These are phyloP conservation scores for Morpho helenor DNA, from an alignment of 2,888 invertebrate genomes.

Conservation along the genomic window DNA sequence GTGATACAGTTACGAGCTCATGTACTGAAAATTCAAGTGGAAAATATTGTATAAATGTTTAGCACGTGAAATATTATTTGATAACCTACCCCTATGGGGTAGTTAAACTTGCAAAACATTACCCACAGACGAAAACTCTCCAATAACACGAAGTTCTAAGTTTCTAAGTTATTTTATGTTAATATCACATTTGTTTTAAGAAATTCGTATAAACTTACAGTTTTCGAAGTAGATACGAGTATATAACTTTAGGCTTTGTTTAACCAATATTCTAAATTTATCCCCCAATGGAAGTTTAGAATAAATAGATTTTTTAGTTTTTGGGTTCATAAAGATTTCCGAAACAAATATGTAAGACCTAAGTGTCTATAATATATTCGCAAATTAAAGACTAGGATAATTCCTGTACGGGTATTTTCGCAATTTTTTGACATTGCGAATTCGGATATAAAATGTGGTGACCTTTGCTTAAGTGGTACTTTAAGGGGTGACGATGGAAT, in stretches of 20 bases:
- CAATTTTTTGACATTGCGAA: neutral
- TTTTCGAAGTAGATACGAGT: neutral
- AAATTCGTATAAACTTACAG: neutral
- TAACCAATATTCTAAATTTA: too few relatives aligned
- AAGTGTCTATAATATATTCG: too few relatives aligned
- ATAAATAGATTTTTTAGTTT: too few relatives aligned
- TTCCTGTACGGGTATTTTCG: too few relatives aligned
- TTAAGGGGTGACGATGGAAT: conserved; percentile 8
- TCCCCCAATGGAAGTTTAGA: too few relatives aligned
- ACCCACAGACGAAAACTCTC: neutral
- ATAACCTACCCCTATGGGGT: neutral
- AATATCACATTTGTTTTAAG: neutral
- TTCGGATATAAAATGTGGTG: conserved; percentile 3
- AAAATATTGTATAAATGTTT: too few relatives aligned
- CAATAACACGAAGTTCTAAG: conserved; percentile 4
- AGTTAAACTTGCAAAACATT: conserved; percentile 2
- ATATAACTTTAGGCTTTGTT: neutral
- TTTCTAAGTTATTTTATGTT: conserved; percentile 5
- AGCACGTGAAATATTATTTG: too few relatives aligned
- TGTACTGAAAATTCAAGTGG: too few relatives aligned
- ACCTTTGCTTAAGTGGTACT: conserved; percentile 10
- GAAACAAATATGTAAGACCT: too few relatives aligned
- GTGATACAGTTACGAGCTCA: too few relatives aligned
- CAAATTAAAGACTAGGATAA: too few relatives aligned
- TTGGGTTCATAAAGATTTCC: too few relatives aligned